Evolutionary conservation across 2,113 vertebrate genomes (phyloP).

Genomic region (Vidua macroura): DNA sequence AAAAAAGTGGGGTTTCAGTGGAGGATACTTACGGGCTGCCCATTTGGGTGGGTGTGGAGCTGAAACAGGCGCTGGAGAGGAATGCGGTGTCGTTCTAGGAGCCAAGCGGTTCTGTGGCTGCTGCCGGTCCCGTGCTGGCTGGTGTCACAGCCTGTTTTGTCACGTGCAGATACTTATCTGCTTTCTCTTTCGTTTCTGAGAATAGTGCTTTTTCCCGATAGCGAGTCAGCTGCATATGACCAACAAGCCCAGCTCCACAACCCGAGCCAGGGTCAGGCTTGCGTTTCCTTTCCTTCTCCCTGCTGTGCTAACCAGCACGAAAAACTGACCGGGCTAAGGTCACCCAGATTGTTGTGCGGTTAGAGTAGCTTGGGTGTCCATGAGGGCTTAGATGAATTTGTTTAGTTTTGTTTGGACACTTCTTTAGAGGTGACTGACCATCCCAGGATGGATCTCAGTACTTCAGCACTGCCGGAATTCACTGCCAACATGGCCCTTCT

Average conservation of each 20-base stretch:
- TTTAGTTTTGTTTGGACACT: background rate
- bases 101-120: accelerated
- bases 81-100: accelerated
- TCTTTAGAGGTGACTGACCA: background rate
- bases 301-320: accelerated
- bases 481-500: background rate
- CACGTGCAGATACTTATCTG: background rate
- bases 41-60: background rate
- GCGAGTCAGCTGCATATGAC: background rate
- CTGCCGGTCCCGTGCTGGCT: accelerated
- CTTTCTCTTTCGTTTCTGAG: conserved; percentile 32
- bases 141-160: accelerated
- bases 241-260: background rate
- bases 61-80: background rate
- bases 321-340: background rate
- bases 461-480: accelerated
- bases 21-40: background rate
- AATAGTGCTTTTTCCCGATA: background rate
- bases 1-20: background rate
- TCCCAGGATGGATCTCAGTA: background rate
- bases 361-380: background rate
- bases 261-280: accelerated
- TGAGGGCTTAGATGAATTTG: background rate
- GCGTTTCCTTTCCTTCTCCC: background rate
- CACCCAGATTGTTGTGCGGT: background rate